Conservation (phyloP, 2,888 invertebrate genomes). For the Trimorus sp. region DNA sequence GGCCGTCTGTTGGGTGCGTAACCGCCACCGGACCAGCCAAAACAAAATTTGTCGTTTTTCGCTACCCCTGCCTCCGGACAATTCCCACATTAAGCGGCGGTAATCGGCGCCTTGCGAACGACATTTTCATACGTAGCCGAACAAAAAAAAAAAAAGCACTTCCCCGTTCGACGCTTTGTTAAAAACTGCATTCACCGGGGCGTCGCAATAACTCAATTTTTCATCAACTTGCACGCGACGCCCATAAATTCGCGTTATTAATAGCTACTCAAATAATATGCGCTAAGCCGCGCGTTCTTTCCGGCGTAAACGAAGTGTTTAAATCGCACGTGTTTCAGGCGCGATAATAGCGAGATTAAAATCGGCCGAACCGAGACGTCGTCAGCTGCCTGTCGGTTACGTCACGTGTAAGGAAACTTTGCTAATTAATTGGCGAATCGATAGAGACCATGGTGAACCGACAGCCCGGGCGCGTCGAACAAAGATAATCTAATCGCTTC, state of each 20-base stretch:
- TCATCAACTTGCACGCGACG: too few species aligned
- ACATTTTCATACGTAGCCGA: too few species aligned
- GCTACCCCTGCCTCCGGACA: background rate
- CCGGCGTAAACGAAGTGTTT: slow-evolving; percentile 37
- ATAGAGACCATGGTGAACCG: slow-evolving; percentile 63
- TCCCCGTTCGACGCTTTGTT: too few species aligned
- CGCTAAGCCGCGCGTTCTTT: slow-evolving; percentile 3
- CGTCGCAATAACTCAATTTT: too few species aligned
- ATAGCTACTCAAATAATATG: slow-evolving; percentile 6
- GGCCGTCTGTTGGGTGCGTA: slow-evolving; percentile 42
- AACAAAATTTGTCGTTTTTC: slow-evolving; percentile 29
- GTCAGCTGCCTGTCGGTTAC: slow-evolving; percentile 63
- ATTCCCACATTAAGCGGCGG: background rate
- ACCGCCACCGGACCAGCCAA: slow-evolving; percentile 34
- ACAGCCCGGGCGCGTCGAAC: slow-evolving; percentile 57
- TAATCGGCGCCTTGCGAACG: too few species aligned
- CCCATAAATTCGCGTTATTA: background rate
- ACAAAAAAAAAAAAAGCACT: too few species aligned
- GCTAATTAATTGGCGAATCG: slow-evolving; percentile 65
- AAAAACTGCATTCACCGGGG: too few species aligned
- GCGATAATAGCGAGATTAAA: slow-evolving; percentile 57
- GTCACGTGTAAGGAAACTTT: slow-evolving; percentile 66
- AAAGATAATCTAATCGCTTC: slow-evolving; percentile 64
- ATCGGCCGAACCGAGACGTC: slow-evolving; percentile 58
- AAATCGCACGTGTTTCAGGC: slow-evolving; percentile 49